phyloP scores from a whole-genome alignment of 1,140 invertebrate genomes.

The Hermetia illucens region DNA sequence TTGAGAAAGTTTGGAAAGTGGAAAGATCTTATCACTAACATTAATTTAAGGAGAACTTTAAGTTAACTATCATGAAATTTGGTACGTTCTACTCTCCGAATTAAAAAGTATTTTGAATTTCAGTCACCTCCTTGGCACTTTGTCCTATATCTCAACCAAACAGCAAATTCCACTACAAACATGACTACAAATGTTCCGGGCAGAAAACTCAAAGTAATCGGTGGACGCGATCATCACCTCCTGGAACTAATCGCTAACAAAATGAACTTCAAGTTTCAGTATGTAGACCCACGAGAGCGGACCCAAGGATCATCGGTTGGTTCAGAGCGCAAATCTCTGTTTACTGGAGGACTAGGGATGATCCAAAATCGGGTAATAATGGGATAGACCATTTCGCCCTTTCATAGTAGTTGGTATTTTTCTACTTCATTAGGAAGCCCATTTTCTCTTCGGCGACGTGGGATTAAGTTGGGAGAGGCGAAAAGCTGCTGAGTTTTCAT shows the following conservation, averaged over 20 bases:
- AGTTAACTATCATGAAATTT: no score
- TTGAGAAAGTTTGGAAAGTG: no score
- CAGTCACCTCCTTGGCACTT: conserved; percentile 62
- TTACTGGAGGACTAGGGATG: conserved; percentile 50
- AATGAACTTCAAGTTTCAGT: conserved; percentile 50
- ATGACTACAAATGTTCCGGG: neutral
- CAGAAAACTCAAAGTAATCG: conserved; percentile 41
- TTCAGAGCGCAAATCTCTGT: conserved; percentile 39
- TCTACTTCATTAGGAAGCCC: conserved; percentile 33
- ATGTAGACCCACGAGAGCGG: conserved; percentile 51
- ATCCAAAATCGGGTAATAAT: conserved; percentile 44
- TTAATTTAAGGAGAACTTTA: no score
- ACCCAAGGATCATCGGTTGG: conserved; percentile 47
- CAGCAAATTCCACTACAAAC: neutral
- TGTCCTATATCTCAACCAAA: conserved; percentile 37
- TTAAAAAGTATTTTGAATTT: no score
- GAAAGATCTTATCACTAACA: no score
- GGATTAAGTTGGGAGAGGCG: conserved; percentile 50
- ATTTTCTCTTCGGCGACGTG: conserved; percentile 54
- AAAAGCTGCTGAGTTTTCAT: conserved; percentile 52
- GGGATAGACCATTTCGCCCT: neutral
- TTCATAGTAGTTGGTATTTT: conserved; percentile 2
- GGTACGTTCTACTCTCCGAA: no score
- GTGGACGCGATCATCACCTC: conserved; percentile 51
- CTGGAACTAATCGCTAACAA: conserved; percentile 42